Percentiles rank a stretch among this genome's conserved stretches.
phyloP scores from a whole-genome alignment of 64 coral and sea anemone species.

The Exaiptasia diaphana region DNA sequence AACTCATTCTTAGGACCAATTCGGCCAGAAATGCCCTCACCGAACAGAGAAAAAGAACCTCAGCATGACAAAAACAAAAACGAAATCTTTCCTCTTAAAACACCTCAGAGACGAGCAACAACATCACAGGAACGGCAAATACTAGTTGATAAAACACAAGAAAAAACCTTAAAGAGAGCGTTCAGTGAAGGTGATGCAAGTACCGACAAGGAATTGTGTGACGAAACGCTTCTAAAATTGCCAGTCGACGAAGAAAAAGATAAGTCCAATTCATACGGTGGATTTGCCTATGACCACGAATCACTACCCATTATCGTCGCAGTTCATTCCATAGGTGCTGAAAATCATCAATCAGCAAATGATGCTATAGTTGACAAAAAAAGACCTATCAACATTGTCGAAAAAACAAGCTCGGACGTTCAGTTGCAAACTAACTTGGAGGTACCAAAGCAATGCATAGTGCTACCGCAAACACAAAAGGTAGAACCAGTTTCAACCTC shows the following conservation, averaged over 20 bases:
- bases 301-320: slow-evolving; percentile 32
- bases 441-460: not conserved
- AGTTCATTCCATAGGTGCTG: slow-evolving; percentile 14
- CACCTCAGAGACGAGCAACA: not conserved
- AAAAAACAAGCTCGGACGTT: no score
- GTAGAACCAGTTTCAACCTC: no score
- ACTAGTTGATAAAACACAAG: not conserved
- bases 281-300: slow-evolving; percentile 20
- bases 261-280: not conserved
- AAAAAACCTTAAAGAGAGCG: no score
- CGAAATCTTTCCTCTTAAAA: not conserved
- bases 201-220: not conserved
- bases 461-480: no score
- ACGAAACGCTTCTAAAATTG: not conserved
- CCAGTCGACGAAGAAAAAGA: not conserved
- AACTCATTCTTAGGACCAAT: no score
- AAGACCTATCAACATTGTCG: not conserved
- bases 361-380: not conserved
- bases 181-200: not conserved
- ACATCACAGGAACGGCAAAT: no score
- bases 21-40: no score
- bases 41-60: no score
- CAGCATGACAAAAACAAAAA: not conserved
- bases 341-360: not conserved
- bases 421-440: no score